Evolutionary conservation across 2,113 vertebrate genomes (phyloP).

Genomic region (Lasiurus cinereus): DNA sequence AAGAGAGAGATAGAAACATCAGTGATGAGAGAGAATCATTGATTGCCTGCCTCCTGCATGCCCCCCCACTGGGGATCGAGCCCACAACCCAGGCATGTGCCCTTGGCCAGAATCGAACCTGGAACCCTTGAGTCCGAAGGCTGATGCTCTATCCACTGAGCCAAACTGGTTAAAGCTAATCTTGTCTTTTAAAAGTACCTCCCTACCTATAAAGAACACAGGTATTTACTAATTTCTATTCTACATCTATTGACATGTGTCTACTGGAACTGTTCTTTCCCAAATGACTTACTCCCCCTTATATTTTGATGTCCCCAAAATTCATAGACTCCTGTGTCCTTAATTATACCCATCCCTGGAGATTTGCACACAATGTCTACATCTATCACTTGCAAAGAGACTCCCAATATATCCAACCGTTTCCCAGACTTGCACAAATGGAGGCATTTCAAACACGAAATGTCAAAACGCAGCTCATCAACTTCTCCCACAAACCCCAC

Average conservation of each 20-base stretch:
- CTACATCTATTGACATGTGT: background rate
- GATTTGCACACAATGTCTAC: background rate
- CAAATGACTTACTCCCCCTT: background rate
- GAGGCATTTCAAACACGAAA: constrained; percentile 51
- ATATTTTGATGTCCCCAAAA: background rate
- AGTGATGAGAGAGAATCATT: too few species aligned
- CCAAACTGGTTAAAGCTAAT: background rate
- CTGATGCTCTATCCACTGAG: too few species aligned
- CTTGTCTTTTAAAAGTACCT: background rate
- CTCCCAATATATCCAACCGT: background rate
- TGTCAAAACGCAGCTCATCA: constrained; percentile 48
- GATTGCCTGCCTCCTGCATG: too few species aligned
- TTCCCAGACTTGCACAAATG: background rate
- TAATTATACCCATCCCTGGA: background rate
- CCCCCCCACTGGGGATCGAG: too few species aligned
- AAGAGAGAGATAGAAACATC: too few species aligned
- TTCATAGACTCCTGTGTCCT: background rate
- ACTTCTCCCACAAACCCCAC: background rate
- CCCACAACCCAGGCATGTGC: too few species aligned
- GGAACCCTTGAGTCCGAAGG: too few species aligned
- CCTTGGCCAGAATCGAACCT: too few species aligned
- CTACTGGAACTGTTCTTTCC: background rate
- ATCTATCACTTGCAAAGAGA: constrained; percentile 50
- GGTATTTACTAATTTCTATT: background rate
- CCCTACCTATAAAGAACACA: background rate